phyloP scores from a whole-genome alignment of 2,113 vertebrate genomes.

The Halcyon senegalensis region DNA sequence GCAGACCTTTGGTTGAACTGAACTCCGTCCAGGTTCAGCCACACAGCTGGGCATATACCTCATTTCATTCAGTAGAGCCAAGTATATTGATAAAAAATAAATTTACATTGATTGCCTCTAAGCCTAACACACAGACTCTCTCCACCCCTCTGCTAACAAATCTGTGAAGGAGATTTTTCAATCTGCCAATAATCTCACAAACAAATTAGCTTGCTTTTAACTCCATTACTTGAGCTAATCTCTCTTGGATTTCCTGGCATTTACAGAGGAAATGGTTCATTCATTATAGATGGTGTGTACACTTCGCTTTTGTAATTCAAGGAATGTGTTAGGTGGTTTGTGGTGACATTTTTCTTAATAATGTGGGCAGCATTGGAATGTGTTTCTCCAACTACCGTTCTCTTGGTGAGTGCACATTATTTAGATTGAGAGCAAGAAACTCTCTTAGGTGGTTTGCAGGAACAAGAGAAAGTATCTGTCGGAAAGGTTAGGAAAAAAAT shows the following conservation, averaged over 20 bases:
- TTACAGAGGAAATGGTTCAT: constrained; percentile 49
- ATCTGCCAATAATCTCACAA: constrained; percentile 36
- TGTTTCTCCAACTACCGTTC: neutral
- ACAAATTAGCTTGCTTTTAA: constrained; percentile 61
- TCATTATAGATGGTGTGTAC: constrained; percentile 55
- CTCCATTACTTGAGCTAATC: constrained; percentile 37
- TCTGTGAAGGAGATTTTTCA: neutral
- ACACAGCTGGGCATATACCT: neutral
- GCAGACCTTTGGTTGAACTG: neutral
- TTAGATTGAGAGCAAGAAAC: neutral
- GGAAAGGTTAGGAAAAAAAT: constrained; percentile 14
- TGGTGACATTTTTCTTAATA: constrained; percentile 41
- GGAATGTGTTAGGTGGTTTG: neutral
- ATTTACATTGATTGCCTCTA: neutral
- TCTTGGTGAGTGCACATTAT: neutral
- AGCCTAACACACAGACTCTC: neutral
- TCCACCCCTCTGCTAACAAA: neutral
- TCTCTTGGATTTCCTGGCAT: constrained; percentile 37
- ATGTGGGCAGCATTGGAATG: neutral
- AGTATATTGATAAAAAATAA: neutral
- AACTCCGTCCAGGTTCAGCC: neutral
- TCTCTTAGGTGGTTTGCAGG: neutral
- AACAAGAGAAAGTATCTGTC: neutral
- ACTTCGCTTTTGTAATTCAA: neutral
- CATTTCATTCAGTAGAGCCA: neutral